Evolutionary conservation across 2,113 vertebrate species (phyloP).

Genomic region (Xiphorhynchus elegans): DNA sequence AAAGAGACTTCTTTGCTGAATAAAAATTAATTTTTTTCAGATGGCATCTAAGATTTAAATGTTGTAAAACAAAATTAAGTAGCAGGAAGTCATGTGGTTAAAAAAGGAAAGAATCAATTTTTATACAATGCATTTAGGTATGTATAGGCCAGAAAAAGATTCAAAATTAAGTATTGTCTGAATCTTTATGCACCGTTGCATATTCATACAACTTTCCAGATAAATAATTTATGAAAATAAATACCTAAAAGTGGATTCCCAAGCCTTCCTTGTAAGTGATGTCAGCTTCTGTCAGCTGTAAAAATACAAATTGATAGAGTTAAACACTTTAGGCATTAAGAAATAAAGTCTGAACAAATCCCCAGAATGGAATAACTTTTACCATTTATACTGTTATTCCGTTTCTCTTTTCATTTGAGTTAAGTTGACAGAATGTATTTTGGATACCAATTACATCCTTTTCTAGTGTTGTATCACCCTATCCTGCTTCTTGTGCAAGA

Average conservation of each 20-base stretch:
- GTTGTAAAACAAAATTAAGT: neutral
- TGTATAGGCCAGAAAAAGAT: neutral
- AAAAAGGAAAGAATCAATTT: neutral
- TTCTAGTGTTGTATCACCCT: neutral
- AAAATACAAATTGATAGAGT: neutral
- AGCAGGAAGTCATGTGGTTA: neutral
- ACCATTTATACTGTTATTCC: neutral
- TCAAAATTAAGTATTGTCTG: neutral
- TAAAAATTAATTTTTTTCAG: neutral
- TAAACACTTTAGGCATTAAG: neutral
- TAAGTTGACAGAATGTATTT: neutral
- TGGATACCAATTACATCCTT: neutral
- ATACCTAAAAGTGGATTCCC: neutral
- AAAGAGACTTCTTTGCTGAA: neutral
- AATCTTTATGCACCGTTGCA: neutral
- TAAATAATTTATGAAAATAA: neutral
- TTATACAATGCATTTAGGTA: neutral
- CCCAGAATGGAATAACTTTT: neutral
- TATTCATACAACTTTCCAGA: neutral
- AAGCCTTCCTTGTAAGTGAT: neutral
- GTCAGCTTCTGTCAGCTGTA: neutral
- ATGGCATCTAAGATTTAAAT: neutral
- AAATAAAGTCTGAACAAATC: neutral
- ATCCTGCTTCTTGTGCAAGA: neutral
- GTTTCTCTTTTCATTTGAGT: neutral